phyloP scores from a whole-genome alignment of 1,140 invertebrate genomes.

The Euwallacea fornicatus region DNA sequence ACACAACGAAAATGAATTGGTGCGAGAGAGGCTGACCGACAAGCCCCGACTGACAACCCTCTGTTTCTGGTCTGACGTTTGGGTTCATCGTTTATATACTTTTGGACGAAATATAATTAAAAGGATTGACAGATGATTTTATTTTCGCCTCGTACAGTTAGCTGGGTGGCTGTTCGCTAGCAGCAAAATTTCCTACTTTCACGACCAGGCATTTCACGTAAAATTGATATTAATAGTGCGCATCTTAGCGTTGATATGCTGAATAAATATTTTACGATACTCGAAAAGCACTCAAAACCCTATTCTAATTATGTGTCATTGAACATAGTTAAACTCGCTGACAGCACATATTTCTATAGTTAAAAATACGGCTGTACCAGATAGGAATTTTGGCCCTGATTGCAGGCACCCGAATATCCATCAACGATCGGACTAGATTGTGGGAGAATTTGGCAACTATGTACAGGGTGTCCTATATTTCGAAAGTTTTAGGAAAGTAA shows the following conservation, averaged over 20 bases:
- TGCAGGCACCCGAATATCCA: too few relatives aligned
- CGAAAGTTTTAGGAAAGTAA: too few relatives aligned
- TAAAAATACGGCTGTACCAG: too few relatives aligned
- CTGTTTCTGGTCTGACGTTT: slow-evolving; percentile 38
- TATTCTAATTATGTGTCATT: slow-evolving; percentile 6
- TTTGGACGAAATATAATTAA: slow-evolving; percentile 38
- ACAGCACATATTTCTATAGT: too few relatives aligned
- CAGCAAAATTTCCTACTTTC: slow-evolving; percentile 29
- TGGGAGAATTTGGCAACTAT: too few relatives aligned
- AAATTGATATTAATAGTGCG: slow-evolving; percentile 30
- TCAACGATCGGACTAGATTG: too few relatives aligned
- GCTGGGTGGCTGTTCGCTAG: slow-evolving; percentile 4
- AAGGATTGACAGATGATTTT: slow-evolving; percentile 36
- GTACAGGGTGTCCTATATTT: too few relatives aligned
- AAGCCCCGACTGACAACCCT: slow-evolving; percentile 38
- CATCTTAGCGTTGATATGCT: background rate
- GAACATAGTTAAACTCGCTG: too few relatives aligned
- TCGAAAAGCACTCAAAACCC: slow-evolving; percentile 9
- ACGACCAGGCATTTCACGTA: slow-evolving; percentile 18
- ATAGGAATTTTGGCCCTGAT: too few relatives aligned
- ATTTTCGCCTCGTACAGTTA: slow-evolving; percentile 24
- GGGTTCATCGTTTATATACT: slow-evolving; percentile 39
- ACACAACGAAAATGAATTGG: slow-evolving; percentile 51
- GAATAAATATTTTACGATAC: slow-evolving; percentile 19
- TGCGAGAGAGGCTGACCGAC: slow-evolving; percentile 42